Evolutionary conservation across 1,140 invertebrate genomes (phyloP).

Genomic region (Brachionus paranguensis): DNA sequence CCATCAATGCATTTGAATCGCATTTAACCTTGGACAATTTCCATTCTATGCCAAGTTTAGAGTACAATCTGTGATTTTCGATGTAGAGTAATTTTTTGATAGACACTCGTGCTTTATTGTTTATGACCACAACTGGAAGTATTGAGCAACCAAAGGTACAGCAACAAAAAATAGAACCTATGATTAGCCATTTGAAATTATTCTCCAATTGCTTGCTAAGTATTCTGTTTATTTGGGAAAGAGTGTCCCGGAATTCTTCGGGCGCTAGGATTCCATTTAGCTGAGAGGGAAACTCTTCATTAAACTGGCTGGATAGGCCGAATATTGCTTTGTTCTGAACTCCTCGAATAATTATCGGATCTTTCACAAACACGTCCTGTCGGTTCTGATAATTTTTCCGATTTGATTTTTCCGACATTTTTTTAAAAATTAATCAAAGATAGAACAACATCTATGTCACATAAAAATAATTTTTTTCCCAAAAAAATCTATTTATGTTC

Average conservation of each 20-base stretch:
- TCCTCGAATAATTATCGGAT: conserved; percentile 33
- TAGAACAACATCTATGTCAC: background rate
- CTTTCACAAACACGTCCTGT: background rate
- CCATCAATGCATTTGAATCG: background rate
- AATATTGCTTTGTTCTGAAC: conserved; percentile 22
- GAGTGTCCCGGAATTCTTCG: conserved; percentile 29
- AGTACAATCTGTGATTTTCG: conserved; percentile 33
- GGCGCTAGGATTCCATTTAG: conserved; percentile 1
- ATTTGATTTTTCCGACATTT: background rate
- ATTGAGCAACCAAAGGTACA: conserved; percentile 39
- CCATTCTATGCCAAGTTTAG: conserved; percentile 22
- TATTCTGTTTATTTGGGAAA: conserved; percentile 32
- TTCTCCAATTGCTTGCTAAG: conserved; percentile 28
- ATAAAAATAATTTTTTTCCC: background rate
- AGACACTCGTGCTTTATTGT: conserved; percentile 19
- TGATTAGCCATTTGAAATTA: conserved; percentile 39
- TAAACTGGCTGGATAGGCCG: conserved; percentile 26
- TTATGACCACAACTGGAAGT: conserved; percentile 14
- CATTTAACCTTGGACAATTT: conserved; percentile 20
- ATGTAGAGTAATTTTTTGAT: conserved; percentile 18
- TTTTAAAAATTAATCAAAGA: background rate
- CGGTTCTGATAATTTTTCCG: background rate
- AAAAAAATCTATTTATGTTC: background rate
- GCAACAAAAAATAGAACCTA: conserved; percentile 39
- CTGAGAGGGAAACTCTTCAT: conserved; percentile 16